Conservation (phyloP, 1,140 invertebrate species). For the Pseudachorutes palmiensis region DNA sequence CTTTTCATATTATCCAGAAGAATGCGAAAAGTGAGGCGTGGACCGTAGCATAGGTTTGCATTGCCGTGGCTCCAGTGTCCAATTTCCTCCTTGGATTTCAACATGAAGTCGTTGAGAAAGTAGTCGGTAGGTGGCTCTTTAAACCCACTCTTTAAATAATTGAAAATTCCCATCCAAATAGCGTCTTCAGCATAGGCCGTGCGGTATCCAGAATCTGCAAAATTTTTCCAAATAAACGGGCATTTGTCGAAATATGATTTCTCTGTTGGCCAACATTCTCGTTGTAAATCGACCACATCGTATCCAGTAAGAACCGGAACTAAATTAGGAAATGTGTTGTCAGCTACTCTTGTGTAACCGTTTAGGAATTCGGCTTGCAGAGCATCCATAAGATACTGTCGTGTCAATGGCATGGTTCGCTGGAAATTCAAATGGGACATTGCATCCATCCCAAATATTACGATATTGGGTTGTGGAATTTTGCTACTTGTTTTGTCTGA, state of each 20-base stretch:
- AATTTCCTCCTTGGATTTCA: slow-evolving; percentile 25
- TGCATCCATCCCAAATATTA: slow-evolving; percentile 75
- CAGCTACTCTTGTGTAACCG: slow-evolving; percentile 67
- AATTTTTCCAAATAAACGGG: slow-evolving; percentile 71
- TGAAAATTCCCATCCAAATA: slow-evolving; percentile 42
- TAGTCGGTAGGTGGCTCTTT: slow-evolving; percentile 43
- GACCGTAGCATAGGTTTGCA: slow-evolving; percentile 36
- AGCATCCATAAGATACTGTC: slow-evolving; percentile 49
- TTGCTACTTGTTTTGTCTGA: slow-evolving; percentile 18
- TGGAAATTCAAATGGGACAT: slow-evolving; percentile 75
- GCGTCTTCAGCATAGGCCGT: slow-evolving; percentile 61
- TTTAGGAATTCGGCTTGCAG: slow-evolving; percentile 58
- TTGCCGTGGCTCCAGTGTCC: slow-evolving; percentile 32
- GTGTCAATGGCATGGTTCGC: slow-evolving; percentile 67
- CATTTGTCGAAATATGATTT: slow-evolving; percentile 55
- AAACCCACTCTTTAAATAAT: slow-evolving; percentile 44
- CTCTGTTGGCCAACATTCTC: slow-evolving; percentile 42
- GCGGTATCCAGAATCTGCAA: slow-evolving; percentile 47
- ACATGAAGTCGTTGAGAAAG: slow-evolving; percentile 42
- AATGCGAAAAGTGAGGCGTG: slow-evolving; percentile 29
- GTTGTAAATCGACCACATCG: slow-evolving; percentile 45
- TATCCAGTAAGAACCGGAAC: slow-evolving; percentile 40
- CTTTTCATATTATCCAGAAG: slow-evolving; percentile 34
- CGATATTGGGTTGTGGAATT: slow-evolving; percentile 50
- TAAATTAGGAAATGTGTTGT: slow-evolving; percentile 44